Percentiles rank a stretch among this genome's conserved stretches.
phyloP scores from a whole-genome alignment of 2,113 vertebrate species.

The Oenanthe oenanthe region DNA sequence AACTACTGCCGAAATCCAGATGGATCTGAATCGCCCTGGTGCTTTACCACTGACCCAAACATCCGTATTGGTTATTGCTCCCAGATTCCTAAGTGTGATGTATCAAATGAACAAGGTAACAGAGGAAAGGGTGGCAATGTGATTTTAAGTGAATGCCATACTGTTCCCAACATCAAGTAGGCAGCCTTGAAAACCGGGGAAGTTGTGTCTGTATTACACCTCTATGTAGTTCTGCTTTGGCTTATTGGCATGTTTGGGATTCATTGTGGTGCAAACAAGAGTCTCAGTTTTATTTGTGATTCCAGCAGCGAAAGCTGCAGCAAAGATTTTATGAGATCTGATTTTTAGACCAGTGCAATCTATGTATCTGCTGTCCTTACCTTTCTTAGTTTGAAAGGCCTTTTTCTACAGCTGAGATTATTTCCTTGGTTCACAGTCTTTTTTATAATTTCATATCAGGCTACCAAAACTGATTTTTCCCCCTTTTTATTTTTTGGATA shows the following conservation, averaged over 20 bases:
- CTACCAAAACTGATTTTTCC: rapidly evolving
- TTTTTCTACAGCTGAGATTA: neutral
- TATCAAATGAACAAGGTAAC: slow-evolving; percentile 79
- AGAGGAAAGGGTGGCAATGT: neutral
- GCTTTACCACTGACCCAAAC: slow-evolving; percentile 93
- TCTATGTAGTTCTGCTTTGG: neutral
- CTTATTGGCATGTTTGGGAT: neutral
- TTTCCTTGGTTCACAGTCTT: neutral
- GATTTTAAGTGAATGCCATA: neutral
- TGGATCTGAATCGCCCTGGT: slow-evolving; percentile 95
- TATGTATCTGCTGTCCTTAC: neutral
- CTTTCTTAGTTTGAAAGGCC: neutral
- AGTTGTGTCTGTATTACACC: neutral
- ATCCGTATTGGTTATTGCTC: slow-evolving; percentile 90
- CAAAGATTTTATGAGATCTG: neutral
- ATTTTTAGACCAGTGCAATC: neutral
- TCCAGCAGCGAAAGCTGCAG: neutral
- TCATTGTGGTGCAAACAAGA: neutral
- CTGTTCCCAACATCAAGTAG: neutral
- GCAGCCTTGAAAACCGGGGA: neutral
- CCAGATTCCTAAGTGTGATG: slow-evolving; percentile 90
- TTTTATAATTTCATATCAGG: neutral
- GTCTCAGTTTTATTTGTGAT: neutral
- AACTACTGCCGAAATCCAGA: slow-evolving; percentile 99
- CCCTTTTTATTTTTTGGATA: neutral